Base-by-base conservation (phyloP, 2,888 invertebrate genomes). In the Brenthis hecate region DNA sequence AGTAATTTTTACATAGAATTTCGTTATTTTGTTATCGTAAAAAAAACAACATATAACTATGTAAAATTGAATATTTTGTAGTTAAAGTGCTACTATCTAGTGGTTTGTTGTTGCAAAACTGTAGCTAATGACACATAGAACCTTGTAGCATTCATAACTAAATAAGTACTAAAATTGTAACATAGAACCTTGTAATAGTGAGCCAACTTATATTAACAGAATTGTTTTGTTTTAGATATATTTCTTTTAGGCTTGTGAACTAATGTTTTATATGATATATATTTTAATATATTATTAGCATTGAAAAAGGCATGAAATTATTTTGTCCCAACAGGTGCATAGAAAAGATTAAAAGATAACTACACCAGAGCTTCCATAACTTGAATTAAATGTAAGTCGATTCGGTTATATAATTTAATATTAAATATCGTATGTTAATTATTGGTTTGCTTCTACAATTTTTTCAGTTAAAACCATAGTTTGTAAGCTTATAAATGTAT, bases 301-400 rank as follows among this genome's bases (percentile, higher is more conserved):
- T 60, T 60, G 57, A 64, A 57, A 68, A 71, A 63, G 51, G 71
- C 71, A 74, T 75, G 74, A 74, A 77, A 79, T 78, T 80, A 72
- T 84, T 83, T 85, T 85, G 80, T 83, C 77, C 81, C 85, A 78
- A 72, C 91, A 90, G 91, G 87, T 90, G 81, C 82, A 88, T 87
- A 75, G 87, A 88, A 85, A 90, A 87, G 78, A 81, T 89, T 77
- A 89, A 89, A 88, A 89, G 89, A 81, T 90, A 89, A 84, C 85
- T 82, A 75, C 84, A 79, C 80, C 81, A 77, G 78, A 79, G 79
- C 83, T 77, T 75, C 83, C 78, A 74, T 80, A 74, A 66, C 78
- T 78, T 80, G 72, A 75, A 78, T 81, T 77, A 79, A 77, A 82
- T 79, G 86, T 85, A 80, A 86, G 87, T 89, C 67, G 64, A 61